Evolutionary conservation across 2,888 invertebrate species (phyloP).

Genomic region (Archaeoteleia sp.): DNA sequence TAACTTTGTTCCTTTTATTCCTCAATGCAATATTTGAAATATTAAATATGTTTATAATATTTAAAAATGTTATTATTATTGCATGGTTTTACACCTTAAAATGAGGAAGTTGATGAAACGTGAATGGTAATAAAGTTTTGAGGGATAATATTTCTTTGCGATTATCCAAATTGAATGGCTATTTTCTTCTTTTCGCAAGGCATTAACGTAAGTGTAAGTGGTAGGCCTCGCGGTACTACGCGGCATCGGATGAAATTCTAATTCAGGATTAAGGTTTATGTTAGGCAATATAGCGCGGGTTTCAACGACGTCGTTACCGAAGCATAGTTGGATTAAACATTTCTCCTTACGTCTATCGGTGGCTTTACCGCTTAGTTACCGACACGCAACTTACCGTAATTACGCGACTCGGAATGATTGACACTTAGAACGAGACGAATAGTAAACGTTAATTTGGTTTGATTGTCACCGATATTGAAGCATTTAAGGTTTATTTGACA

Average conservation of each 20-base stretch:
- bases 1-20: too few relatives aligned
- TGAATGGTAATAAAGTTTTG: constrained; percentile 10
- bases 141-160: constrained; percentile 36
- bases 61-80: too few relatives aligned
- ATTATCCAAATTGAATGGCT: constrained; percentile 46
- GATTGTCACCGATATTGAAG: constrained; percentile 51
- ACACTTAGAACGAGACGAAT: constrained; percentile 54
- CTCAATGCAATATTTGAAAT: too few relatives aligned
- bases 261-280: constrained; percentile 67
- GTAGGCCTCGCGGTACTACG: constrained; percentile 25
- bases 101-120: too few relatives aligned
- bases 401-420: constrained; percentile 59
- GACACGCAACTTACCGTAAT: constrained; percentile 54
- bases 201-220: constrained; percentile 43
- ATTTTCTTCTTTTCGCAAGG: constrained; percentile 36
- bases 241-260: constrained; percentile 57
- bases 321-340: constrained; percentile 66
- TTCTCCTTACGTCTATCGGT: constrained; percentile 54
- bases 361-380: constrained; percentile 56
- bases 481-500: constrained; percentile 23
- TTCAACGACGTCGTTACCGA: constrained; percentile 61
- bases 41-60: too few relatives aligned
- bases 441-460: constrained; percentile 63
- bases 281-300: constrained; percentile 53
- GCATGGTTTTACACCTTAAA: too few relatives aligned